Evolutionary conservation across 2,888 invertebrate genomes (phyloP).

Genomic region (Phalera bucephala): DNA sequence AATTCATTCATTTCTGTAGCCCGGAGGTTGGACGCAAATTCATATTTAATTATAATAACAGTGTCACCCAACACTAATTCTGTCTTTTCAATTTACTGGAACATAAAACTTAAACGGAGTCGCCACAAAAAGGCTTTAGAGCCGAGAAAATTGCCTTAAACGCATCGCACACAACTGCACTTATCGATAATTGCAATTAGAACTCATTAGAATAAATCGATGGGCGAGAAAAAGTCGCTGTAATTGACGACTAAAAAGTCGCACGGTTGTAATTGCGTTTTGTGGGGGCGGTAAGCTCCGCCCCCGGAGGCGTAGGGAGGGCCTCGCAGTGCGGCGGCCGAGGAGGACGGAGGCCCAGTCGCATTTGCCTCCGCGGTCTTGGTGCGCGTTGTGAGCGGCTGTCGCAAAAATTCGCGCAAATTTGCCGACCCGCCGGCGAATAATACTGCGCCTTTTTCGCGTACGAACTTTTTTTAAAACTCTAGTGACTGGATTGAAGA

Average conservation of each 20-base stretch:
- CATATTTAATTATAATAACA: constrained; percentile 1
- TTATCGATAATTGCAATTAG: constrained; percentile 74
- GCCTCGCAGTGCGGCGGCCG: constrained; percentile 47
- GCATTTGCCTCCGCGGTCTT: constrained; percentile 64
- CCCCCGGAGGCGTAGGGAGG: constrained; percentile 75
- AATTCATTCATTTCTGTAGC: neutral
- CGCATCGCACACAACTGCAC: constrained; percentile 18
- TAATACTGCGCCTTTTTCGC: constrained; percentile 22
- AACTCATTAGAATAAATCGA: constrained; percentile 69
- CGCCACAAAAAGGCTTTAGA: neutral
- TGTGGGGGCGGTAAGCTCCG: constrained; percentile 57
- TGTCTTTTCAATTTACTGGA: neutral
- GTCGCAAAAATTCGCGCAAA: constrained; percentile 46
- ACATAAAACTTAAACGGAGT: neutral
- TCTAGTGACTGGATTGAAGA: constrained; percentile 18
- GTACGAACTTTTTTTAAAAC: constrained; percentile 5
- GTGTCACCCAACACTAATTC: neutral
- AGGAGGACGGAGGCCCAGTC: constrained; percentile 76
- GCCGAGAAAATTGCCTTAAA: constrained; percentile 33
- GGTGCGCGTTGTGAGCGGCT: constrained; percentile 65
- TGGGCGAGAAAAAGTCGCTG: constrained; percentile 53
- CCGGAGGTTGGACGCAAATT: neutral
- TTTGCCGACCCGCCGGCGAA: constrained; percentile 23
- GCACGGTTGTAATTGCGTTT: constrained; percentile 37
- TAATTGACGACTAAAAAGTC: constrained; percentile 60